phyloP scores from a whole-genome alignment of 2,113 vertebrate genomes.

The Platichthys flesus region DNA sequence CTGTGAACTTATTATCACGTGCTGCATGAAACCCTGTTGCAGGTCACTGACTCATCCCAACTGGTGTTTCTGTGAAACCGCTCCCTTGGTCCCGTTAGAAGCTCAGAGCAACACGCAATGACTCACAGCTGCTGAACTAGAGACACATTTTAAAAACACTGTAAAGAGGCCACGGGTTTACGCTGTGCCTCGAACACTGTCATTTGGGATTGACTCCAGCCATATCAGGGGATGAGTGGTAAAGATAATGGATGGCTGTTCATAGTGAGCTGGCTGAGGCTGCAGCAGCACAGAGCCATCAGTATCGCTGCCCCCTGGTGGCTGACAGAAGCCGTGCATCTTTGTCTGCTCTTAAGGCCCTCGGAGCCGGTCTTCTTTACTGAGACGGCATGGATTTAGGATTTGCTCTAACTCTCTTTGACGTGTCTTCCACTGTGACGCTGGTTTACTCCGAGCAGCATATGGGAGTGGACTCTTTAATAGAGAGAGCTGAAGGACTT shows the following conservation, averaged over 20 bases:
- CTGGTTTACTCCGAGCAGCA: conserved; percentile 68
- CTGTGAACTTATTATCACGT: neutral
- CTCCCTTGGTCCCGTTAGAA: neutral
- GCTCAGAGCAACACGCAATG: neutral
- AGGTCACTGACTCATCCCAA: conserved; percentile 4
- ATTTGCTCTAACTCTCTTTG: conserved; percentile 77
- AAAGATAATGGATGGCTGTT: neutral
- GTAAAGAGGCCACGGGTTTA: no score
- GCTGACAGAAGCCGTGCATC: conserved; percentile 36
- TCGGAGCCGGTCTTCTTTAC: conserved; percentile 34
- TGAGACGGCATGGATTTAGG: conserved; percentile 56
- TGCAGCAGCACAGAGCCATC: neutral
- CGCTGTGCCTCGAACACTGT: neutral
- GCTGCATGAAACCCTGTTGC: neutral
- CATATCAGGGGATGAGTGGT: neutral
- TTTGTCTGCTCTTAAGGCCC: neutral
- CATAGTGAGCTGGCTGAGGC: neutral
- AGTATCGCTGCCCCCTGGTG: conserved; percentile 73
- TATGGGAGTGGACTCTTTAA: conserved; percentile 71
- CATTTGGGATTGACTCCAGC: neutral
- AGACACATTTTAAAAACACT: neutral
- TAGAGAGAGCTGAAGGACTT: conserved; percentile 71
- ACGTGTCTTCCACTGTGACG: conserved; percentile 73
- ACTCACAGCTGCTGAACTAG: neutral
- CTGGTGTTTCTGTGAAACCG: neutral